These are phyloP conservation scores for Barbus barbus DNA, from an alignment of 2,113 vertebrate species.

Conservation along the genomic window DNA sequence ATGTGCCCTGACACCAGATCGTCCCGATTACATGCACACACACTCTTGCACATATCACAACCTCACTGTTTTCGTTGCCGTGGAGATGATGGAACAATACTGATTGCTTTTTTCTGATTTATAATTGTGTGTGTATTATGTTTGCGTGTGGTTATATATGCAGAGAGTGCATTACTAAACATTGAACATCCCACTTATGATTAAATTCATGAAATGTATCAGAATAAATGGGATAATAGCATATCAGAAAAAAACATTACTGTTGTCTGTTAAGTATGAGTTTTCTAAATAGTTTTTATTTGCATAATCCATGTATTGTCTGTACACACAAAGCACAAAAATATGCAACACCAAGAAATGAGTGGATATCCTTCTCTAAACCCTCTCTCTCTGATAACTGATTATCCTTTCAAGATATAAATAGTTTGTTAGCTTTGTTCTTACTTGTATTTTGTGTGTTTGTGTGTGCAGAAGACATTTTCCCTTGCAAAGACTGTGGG, in stretches of 20 bases:
- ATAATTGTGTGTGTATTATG: constrained; percentile 26
- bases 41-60: constrained; percentile 7
- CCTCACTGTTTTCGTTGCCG: constrained; percentile 36
- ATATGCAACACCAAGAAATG: not conserved
- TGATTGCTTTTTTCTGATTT: constrained; percentile 11
- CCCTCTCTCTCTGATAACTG: not conserved
- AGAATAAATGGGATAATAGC: not conserved
- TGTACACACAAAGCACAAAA: not conserved
- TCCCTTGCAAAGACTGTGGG: constrained; percentile 96
- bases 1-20: constrained; percentile 52
- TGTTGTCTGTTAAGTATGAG: not conserved
- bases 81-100: constrained; percentile 51
- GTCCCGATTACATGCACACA: constrained; percentile 40
- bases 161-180: not conserved
- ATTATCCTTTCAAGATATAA: not conserved
- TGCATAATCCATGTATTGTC: not conserved
- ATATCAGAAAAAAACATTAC: not conserved
- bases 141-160: constrained; percentile 6
- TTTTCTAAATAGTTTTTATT: not conserved
- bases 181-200: not conserved
- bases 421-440: not conserved
- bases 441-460: not conserved
- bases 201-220: not conserved
- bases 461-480: constrained; percentile 87
- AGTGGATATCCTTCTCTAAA: not conserved